Percentiles rank a stretch among this genome's conserved stretches.
phyloP scores from a whole-genome alignment of 2,888 invertebrate genomes.

The Lapara coniferarum region DNA sequence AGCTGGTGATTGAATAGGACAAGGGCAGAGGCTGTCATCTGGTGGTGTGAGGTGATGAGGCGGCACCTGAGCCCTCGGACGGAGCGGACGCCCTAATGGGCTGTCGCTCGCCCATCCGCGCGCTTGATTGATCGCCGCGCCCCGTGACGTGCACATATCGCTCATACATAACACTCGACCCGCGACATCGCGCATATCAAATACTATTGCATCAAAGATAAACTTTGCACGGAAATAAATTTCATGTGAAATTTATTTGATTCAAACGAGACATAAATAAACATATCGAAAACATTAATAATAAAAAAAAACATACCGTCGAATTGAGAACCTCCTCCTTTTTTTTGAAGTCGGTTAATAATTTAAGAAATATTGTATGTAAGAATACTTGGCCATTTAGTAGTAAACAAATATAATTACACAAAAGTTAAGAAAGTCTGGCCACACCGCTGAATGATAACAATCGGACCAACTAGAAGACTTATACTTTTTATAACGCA shows the following conservation, averaged over 20 bases:
- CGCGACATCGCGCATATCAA: constrained; percentile 61
- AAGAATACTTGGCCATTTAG: neutral
- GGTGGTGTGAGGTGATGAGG: constrained; percentile 33
- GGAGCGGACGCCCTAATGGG: constrained; percentile 69
- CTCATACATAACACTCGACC: constrained; percentile 64
- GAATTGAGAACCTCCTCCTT: too few relatives aligned
- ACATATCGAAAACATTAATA: too few relatives aligned
- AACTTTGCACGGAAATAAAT: neutral
- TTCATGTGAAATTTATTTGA: neutral
- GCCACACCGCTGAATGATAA: neutral
- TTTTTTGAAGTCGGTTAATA: too few relatives aligned
- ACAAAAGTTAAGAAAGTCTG: neutral
- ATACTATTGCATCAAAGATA: constrained; percentile 38
- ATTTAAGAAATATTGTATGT: too few relatives aligned
- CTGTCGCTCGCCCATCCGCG: constrained; percentile 77
- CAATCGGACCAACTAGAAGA: neutral
- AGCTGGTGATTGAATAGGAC: constrained; percentile 60
- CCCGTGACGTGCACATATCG: constrained; percentile 69
- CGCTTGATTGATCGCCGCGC: constrained; percentile 79
- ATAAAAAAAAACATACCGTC: too few relatives aligned
- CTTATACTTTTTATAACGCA: constrained; percentile 26
- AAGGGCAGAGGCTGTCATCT: constrained; percentile 45
- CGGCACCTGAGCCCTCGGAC: constrained; percentile 63
- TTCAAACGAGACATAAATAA: neutral
- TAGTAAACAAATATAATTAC: neutral